Evolutionary conservation across 2,888 invertebrate species (phyloP).

Genomic region (Ernsta delagoae): DNA sequence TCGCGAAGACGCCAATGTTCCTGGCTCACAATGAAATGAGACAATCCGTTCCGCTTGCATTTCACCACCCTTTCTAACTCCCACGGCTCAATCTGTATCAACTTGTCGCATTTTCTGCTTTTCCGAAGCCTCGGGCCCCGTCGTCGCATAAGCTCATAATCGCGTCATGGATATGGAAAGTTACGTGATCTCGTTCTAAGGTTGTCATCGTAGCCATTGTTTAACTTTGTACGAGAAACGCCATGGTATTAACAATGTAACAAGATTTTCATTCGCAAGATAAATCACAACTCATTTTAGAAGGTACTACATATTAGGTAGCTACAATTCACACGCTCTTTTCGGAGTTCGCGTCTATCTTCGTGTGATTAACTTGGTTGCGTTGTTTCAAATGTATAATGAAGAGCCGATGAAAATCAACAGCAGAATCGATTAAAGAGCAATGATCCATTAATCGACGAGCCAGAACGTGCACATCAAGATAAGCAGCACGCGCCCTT

Average conservation of each 20-base stretch:
- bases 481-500: conserved; percentile 21
- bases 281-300: conserved; percentile 3
- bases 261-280: neutral
- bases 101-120: conserved; percentile 75
- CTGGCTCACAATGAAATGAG: conserved; percentile 57
- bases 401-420: neutral
- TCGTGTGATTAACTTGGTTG: neutral
- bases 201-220: conserved; percentile 27
- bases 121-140: conserved; percentile 50
- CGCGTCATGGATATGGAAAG: conserved; percentile 31
- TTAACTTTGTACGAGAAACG: conserved; percentile 20
- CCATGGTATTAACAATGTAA: neutral
- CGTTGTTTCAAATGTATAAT: neutral
- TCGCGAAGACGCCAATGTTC: conserved; percentile 3
- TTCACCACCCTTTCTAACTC: conserved; percentile 67
- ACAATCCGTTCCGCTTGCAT: conserved; percentile 71
- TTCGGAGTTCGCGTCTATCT: neutral
- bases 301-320: neutral
- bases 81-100: conserved; percentile 74
- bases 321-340: neutral
- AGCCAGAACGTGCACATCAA: neutral
- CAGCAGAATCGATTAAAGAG: neutral
- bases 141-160: conserved; percentile 24
- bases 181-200: conserved; percentile 10
- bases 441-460: neutral